phyloP scores from a whole-genome alignment of 1,140 invertebrate species.

The Potamilus streckersoni region DNA sequence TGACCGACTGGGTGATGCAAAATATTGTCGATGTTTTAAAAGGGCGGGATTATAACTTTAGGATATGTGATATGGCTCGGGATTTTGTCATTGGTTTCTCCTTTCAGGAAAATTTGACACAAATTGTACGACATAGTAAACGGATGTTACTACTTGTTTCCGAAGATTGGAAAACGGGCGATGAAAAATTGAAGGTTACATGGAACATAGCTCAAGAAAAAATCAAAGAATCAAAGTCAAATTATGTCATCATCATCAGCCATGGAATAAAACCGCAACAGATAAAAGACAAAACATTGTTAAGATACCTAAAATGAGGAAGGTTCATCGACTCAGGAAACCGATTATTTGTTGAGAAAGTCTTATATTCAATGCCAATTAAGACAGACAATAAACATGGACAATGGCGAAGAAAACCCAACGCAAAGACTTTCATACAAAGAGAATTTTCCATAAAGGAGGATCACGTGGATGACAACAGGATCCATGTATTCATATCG shows the following conservation, averaged over 20 bases:
- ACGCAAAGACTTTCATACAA: not conserved
- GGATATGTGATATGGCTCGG: constrained; percentile 40
- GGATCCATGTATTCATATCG: constrained; percentile 36
- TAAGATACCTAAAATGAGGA: constrained; percentile 36
- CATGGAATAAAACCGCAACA: constrained; percentile 24
- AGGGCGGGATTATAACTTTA: constrained; percentile 26
- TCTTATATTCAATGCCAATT: constrained; percentile 37
- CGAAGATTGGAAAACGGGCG: constrained; percentile 25
- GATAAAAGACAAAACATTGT: constrained; percentile 35
- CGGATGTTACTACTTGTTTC: constrained; percentile 42
- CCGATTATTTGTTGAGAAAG: constrained; percentile 32
- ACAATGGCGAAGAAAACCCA: too few relatives aligned
- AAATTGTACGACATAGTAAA: constrained; percentile 42
- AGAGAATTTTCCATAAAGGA: too few relatives aligned
- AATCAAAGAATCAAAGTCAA: constrained; percentile 38
- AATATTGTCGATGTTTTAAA: constrained; percentile 41
- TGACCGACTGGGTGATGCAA: constrained; percentile 43
- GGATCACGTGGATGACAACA: too few relatives aligned
- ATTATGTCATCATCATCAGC: constrained; percentile 39
- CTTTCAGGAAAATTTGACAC: constrained; percentile 45
- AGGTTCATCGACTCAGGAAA: constrained; percentile 34
- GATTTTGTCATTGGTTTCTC: constrained; percentile 47
- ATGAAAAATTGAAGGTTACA: constrained; percentile 34
- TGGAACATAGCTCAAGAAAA: constrained; percentile 43
- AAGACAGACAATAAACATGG: too few relatives aligned